These are phyloP conservation scores for Littorina saxatilis DNA, from an alignment of 1,140 invertebrate species.

Conservation along the genomic window DNA sequence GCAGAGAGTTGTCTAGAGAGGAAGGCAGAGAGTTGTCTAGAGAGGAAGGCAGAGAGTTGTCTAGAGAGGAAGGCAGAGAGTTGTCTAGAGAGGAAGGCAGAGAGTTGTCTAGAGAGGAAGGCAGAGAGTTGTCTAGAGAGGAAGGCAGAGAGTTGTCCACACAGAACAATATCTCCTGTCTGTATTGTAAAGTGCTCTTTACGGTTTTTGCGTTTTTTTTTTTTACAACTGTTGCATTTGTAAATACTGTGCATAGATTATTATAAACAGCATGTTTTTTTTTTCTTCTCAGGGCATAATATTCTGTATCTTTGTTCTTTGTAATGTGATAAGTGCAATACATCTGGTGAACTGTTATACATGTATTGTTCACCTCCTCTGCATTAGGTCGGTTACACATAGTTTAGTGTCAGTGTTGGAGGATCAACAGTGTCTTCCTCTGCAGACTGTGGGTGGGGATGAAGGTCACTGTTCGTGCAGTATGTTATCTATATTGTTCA, in stretches of 20 bases:
- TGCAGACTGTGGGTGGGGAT: too few species aligned
- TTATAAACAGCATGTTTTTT: too few species aligned
- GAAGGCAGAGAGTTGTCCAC: not conserved
- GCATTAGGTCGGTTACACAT: too few species aligned
- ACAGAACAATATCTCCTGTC: too few species aligned
- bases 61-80: not conserved
- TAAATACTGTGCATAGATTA: too few species aligned
- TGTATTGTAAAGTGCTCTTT: too few species aligned
- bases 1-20: not conserved
- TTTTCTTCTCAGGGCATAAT: not conserved
- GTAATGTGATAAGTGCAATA: not conserved
- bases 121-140: not conserved
- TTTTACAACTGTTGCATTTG: too few species aligned
- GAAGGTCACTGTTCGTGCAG: too few species aligned
- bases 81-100: not conserved
- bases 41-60: not conserved
- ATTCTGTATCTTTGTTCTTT: not conserved
- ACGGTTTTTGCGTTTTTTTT: too few species aligned
- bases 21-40: not conserved
- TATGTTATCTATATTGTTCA: too few species aligned
- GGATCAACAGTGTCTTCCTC: too few species aligned
- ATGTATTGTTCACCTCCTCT: not conserved
- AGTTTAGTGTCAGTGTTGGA: too few species aligned
- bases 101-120: not conserved
- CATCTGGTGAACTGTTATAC: not conserved